Evolutionary conservation across 2,113 vertebrate genomes (phyloP).

Genomic region (Octodon degus): DNA sequence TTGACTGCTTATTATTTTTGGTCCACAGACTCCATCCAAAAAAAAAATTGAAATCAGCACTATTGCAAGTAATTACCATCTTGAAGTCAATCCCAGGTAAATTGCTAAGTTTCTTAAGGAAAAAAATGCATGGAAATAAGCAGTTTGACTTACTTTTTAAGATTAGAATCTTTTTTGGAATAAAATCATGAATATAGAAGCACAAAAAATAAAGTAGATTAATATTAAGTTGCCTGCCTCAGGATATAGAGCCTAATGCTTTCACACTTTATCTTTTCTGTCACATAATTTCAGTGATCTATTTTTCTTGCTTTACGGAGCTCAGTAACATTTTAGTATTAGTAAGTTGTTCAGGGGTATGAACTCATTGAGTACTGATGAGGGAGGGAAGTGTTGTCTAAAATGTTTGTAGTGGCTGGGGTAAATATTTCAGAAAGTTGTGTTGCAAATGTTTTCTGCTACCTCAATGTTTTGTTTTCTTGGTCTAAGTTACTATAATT

Average conservation of each 20-base stretch:
- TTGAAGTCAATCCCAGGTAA: conserved; percentile 98
- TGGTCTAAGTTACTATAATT: not conserved
- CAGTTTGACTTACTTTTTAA: not conserved
- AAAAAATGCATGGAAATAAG: not conserved
- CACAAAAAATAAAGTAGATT: not conserved
- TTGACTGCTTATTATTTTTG: conserved; percentile 24
- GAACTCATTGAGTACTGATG: not conserved
- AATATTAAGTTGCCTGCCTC: not conserved
- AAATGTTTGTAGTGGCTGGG: not conserved
- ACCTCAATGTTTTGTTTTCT: not conserved
- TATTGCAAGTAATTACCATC: conserved; percentile 98
- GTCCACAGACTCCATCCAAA: conserved; percentile 94
- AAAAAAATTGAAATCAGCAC: conserved; percentile 99
- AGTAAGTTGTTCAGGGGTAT: not conserved
- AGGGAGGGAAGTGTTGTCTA: not conserved
- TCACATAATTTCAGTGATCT: not conserved
- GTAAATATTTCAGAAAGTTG: conserved; percentile 30
- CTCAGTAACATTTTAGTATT: not conserved
- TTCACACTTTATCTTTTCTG: not conserved
- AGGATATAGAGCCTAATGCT: not conserved
- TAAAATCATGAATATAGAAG: not conserved
- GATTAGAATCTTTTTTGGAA: not conserved
- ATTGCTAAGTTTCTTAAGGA: not conserved
- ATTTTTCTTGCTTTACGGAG: not conserved
- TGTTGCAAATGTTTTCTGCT: not conserved